Base-by-base conservation (phyloP, 2,888 invertebrate genomes). In the Megalurothrips usitatus region DNA sequence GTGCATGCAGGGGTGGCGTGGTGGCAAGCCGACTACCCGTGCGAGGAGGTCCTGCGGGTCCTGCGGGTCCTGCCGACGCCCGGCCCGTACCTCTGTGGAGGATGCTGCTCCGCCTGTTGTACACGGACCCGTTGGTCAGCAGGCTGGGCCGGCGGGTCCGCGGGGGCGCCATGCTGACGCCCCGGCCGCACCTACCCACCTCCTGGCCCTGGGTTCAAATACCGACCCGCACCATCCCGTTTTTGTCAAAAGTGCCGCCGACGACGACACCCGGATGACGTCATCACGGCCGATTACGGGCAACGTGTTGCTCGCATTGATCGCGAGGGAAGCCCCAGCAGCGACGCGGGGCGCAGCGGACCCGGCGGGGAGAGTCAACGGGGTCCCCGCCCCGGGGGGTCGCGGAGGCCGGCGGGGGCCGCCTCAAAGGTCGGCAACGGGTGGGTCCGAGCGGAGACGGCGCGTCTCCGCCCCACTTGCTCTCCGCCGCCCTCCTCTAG, bases 71-170 rank as follows among this genome's bases (percentile, higher is more conserved):
- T 43, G 34, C 34, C 34, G 34, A 43, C 3, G 34, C 34, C 6
- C 34, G 3, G 34, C 34, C 6, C 23, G 26, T 75, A 75, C 68
- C 68, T 75, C 68, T 75, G 26, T 75, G 68, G 23, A 75, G 68
- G 12, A 75, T 75, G 68, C 68, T 75, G 68, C 23, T 75, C 26
- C 68, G 68, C 23, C 68, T n/a, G 68, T 75, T 75, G 68, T 75
- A 75, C 23, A 75, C 68, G 12, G 68, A 75, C 23, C 68, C 68
- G 68, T 75, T 75, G 26, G 68, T 75, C 23, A 75, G 68, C 26
- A 75, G 68, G 68, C 68, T 75, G 68, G 68, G 68, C 68, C 68
- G 23, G 26, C 68, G 68, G 26, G 9, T 26, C 68, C 68, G n/a
- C 26, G 68, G 68, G 11, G 68, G 68, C 26, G 68, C 68, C 68